phyloP scores from a whole-genome alignment of 2,888 invertebrate species.

The Opisthograptis luteolata region DNA sequence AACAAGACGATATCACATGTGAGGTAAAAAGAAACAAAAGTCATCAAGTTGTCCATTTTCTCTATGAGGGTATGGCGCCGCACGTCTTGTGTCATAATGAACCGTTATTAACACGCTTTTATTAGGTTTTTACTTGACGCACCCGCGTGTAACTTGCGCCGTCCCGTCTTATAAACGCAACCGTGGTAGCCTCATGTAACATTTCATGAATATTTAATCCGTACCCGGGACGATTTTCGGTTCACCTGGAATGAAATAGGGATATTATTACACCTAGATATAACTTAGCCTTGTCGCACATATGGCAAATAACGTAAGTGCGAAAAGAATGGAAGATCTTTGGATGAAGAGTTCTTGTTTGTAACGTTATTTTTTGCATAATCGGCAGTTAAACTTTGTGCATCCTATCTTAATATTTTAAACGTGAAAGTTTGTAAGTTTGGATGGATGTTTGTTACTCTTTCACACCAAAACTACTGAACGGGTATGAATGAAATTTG shows the following conservation, averaged over 20 bases:
- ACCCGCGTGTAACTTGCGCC: conserved; percentile 8
- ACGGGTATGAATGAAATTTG: too few relatives aligned
- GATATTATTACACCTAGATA: conserved; percentile 23
- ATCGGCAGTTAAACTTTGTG: conserved; percentile 5
- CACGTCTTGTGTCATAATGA: too few relatives aligned
- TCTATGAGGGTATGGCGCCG: too few relatives aligned
- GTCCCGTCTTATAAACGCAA: conserved; percentile 13
- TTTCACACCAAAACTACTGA: too few relatives aligned
- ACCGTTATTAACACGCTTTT: too few relatives aligned
- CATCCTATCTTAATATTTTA: too few relatives aligned
- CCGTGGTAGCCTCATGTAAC: conserved; percentile 40
- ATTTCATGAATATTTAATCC: conserved; percentile 69
- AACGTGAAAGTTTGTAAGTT: too few relatives aligned
- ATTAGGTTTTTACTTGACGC: too few relatives aligned
- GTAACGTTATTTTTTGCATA: neutral
- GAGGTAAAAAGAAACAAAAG: too few relatives aligned
- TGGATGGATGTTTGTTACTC: too few relatives aligned
- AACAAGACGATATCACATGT: too few relatives aligned
- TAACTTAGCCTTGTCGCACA: conserved; percentile 2
- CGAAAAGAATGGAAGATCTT: neutral
- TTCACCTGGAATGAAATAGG: conserved; percentile 35
- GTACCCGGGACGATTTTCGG: conserved; percentile 57
- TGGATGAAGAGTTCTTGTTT: neutral
- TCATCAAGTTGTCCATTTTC: too few relatives aligned
- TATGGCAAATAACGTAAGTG: conserved; percentile 1